Percentiles rank a stretch among this genome's conserved stretches.
Evolutionary conservation across 2,888 invertebrate species (phyloP).

Genomic region (Poecilobothrus nobilitatus): DNA sequence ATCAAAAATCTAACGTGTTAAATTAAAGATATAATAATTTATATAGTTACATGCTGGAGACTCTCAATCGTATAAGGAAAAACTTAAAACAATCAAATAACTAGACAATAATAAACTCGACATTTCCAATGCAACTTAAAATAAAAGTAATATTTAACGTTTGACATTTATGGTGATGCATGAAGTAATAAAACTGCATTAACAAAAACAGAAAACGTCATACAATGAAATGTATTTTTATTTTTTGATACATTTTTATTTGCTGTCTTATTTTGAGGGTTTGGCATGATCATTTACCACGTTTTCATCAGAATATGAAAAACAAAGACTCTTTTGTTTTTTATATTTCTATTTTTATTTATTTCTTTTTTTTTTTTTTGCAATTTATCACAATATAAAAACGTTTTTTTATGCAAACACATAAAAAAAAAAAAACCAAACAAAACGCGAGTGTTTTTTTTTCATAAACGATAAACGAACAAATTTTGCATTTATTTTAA

Average conservation of each 20-base stretch:
- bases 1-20: no score
- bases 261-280: background rate
- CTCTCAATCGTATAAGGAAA: no score
- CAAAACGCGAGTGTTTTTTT: background rate
- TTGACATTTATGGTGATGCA: constrained; percentile 1
- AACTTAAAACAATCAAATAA: no score
- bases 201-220: background rate
- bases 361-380: background rate
- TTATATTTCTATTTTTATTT: background rate
- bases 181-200: background rate
- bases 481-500: background rate
- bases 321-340: no score
- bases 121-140: no score
- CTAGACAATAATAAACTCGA: no score
- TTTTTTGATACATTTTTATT: background rate
- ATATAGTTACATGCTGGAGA: no score
- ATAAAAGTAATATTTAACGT: background rate
- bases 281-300: constrained; percentile 4
- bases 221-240: background rate
- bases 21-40: no score
- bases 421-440: background rate
- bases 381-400: background rate
- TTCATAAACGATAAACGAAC: background rate
- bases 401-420: background rate
- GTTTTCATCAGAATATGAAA: background rate